Conservation (phyloP, 2,113 vertebrate species). For the Aramus guarauna region DNA sequence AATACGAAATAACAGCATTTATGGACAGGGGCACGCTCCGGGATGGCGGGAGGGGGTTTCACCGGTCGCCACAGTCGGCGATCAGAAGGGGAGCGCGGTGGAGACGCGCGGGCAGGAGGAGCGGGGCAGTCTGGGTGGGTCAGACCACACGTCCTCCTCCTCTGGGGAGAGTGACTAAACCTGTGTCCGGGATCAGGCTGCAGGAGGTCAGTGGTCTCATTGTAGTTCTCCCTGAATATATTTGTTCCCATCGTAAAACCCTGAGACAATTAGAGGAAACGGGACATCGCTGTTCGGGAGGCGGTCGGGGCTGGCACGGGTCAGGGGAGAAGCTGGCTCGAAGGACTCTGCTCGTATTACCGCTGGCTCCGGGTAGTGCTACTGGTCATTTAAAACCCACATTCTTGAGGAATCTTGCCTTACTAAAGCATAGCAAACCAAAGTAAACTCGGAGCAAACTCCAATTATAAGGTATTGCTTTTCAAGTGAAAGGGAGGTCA, state of each 20-base stretch:
- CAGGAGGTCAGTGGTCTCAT: neutral
- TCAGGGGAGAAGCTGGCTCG: neutral
- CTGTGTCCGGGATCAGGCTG: neutral
- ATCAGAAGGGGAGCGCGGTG: neutral
- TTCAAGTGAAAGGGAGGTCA: neutral
- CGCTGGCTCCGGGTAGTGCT: neutral
- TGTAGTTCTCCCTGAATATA: neutral
- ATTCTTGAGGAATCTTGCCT: neutral
- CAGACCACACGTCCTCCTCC: neutral
- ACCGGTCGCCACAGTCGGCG: accelerated
- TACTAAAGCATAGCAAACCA: neutral
- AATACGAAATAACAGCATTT: neutral
- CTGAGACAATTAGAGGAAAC: conserved; percentile 20
- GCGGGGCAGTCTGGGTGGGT: neutral
- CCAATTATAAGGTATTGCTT: neutral
- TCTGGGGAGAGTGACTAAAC: neutral
- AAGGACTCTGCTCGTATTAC: neutral
- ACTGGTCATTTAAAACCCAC: neutral
- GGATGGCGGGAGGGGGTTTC: neutral
- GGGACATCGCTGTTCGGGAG: neutral
- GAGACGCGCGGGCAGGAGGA: neutral
- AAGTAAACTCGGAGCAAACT: neutral
- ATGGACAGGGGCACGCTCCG: accelerated
- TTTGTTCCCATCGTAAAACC: neutral
- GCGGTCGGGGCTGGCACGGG: accelerated